Conservation (phyloP, 2,888 invertebrate genomes). For the Volucella bombylans region DNA sequence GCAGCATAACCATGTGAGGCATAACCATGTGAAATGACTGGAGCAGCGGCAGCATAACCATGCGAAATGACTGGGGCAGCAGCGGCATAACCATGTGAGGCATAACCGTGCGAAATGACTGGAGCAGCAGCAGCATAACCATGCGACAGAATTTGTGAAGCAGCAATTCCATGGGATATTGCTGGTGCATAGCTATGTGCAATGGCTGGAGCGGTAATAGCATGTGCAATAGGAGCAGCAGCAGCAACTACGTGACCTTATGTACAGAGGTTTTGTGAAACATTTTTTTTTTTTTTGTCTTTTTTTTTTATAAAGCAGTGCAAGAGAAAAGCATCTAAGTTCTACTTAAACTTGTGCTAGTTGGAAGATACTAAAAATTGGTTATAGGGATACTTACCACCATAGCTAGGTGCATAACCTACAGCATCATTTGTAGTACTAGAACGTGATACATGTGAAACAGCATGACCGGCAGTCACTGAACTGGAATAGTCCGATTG, state of each 20-base stretch:
- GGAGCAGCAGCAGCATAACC: constrained; percentile 66
- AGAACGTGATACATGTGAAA: constrained; percentile 81
- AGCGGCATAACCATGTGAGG: constrained; percentile 72
- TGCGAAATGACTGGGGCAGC: constrained; percentile 42
- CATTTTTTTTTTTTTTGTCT: constrained; percentile 16
- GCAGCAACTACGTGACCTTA: constrained; percentile 77
- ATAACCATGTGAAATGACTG: constrained; percentile 33
- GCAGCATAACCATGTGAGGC: constrained; percentile 57
- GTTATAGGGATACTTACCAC: constrained; percentile 73
- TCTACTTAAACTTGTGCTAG: constrained; percentile 32
- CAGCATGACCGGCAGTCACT: constrained; percentile 82
- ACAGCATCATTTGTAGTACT: constrained; percentile 81
- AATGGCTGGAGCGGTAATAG: constrained; percentile 75
- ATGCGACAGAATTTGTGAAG: constrained; percentile 74
- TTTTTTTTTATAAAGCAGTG: constrained; percentile 66
- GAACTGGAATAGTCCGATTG: constrained; percentile 82
- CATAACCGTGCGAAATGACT: constrained; percentile 60
- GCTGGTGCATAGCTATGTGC: constrained; percentile 63
- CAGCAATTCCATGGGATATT: constrained; percentile 52
- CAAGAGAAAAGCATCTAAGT: constrained; percentile 58
- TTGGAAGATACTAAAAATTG: constrained; percentile 13
- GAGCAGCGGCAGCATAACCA: constrained; percentile 67
- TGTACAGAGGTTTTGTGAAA: constrained; percentile 50
- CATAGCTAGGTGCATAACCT: constrained; percentile 78
- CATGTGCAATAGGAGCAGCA: constrained; percentile 77